Conservation (phyloP, 1,140 invertebrate species). For the Formica selysi region DNA sequence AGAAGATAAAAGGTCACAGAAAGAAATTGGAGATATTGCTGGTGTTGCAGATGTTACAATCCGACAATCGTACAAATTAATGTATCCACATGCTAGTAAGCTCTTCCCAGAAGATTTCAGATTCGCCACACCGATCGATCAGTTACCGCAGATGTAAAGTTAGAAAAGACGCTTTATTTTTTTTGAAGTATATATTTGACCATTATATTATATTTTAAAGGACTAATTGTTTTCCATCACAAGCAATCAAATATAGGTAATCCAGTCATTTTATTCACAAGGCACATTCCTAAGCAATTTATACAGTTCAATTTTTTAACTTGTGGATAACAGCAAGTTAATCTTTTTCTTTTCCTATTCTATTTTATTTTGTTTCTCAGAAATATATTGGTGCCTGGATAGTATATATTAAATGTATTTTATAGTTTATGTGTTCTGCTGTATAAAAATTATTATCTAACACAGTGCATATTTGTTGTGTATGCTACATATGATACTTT, state of each 20-base stretch:
- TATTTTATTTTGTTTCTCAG: constrained; percentile 10
- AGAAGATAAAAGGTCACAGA: constrained; percentile 97
- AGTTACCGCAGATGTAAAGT: constrained; percentile 94
- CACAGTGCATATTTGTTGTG: neutral
- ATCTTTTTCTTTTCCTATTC: neutral
- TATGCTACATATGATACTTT: neutral
- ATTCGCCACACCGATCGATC: constrained; percentile 97
- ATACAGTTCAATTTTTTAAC: constrained; percentile 45
- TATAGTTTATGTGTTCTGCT: neutral
- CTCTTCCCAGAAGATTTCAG: constrained; percentile 99
- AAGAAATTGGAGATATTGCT: constrained; percentile 99
- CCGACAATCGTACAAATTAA: constrained; percentile 98
- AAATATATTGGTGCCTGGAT: constrained; percentile 4
- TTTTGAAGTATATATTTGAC: constrained; percentile 52
- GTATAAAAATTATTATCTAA: neutral
- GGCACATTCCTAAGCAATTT: constrained; percentile 67
- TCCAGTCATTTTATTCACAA: constrained; percentile 51
- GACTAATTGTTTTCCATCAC: constrained; percentile 44
- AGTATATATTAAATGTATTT: neutral
- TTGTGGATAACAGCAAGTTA: neutral
- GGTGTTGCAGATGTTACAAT: constrained; percentile 99
- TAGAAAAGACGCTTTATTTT: neutral
- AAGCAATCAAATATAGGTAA: constrained; percentile 53
- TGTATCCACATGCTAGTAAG: constrained; percentile 97
- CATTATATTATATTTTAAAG: constrained; percentile 31